phyloP scores from a whole-genome alignment of 2,797 vertebrate genomes.

The Hippopotamyrus pictus region DNA sequence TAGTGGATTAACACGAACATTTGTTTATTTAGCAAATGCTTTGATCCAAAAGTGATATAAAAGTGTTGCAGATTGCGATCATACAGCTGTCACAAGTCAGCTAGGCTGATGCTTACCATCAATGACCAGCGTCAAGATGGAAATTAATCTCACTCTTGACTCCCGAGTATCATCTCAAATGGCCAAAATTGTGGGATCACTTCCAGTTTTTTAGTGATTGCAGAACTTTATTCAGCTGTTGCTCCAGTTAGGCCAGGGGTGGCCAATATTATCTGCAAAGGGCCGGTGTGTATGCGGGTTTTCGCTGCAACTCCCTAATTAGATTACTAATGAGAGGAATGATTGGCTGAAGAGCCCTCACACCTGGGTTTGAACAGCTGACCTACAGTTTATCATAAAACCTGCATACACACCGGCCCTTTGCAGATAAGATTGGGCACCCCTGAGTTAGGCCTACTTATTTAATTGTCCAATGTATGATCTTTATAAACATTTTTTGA shows the following conservation, averaged over 20 bases:
- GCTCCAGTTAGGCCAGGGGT: not conserved
- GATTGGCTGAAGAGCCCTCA: too few species aligned
- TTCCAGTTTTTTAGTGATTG: not conserved
- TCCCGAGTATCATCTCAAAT: not conserved
- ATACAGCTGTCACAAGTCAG: not conserved
- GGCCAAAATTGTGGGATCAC: not conserved
- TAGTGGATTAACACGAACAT: not conserved
- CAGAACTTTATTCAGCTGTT: not conserved
- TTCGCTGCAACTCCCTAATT: too few species aligned
- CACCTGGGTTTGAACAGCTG: too few species aligned
- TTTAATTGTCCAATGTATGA: not conserved
- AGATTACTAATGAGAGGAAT: too few species aligned
- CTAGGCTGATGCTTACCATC: not conserved
- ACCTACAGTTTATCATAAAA: too few species aligned
- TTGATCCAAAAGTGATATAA: not conserved
- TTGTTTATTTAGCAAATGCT: not conserved
- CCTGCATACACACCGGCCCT: too few species aligned
- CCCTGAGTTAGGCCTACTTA: not conserved
- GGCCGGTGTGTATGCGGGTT: too few species aligned
- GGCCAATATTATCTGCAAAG: too few species aligned
- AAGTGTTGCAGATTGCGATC: not conserved
- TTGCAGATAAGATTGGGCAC: too few species aligned
- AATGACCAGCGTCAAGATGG: not conserved
- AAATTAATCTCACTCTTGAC: not conserved
- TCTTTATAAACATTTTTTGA: not conserved